Percentiles rank a stretch among this genome's conserved stretches.
Conservation (phyloP, 2,113 vertebrate species). For the Rhynchopsitta pachyrhyncha region DNA sequence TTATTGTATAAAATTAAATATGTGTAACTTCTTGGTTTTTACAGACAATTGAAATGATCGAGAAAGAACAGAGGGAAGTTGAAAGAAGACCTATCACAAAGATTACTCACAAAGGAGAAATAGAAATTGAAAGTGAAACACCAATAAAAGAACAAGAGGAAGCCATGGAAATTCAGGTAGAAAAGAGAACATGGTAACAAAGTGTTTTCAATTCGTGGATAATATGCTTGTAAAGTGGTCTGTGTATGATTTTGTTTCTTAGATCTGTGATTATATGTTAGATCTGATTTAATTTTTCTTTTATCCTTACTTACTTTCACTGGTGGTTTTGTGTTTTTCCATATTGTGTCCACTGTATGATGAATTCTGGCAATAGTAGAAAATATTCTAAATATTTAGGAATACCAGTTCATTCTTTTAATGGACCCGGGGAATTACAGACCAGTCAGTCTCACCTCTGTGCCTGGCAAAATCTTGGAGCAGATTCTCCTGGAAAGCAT, state of each 20-base stretch:
- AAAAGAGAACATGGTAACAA: neutral
- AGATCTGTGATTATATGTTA: neutral
- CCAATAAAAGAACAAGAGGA: conserved; percentile 88
- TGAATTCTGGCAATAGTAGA: neutral
- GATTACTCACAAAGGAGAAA: conserved; percentile 99
- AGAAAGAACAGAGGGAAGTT: conserved; percentile 95
- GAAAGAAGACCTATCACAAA: conserved; percentile 97
- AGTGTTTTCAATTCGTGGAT: neutral
- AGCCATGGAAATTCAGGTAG: conserved; percentile 83
- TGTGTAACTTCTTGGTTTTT: neutral
- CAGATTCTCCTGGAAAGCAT: no score
- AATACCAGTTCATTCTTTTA: neutral
- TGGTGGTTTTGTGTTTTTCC: neutral
- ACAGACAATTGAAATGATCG: conserved; percentile 99
- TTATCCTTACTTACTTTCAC: neutral
- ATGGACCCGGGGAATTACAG: neutral
- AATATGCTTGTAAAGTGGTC: neutral
- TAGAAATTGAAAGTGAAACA: conserved; percentile 96
- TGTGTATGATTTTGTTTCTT: neutral
- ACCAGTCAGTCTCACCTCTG: no score
- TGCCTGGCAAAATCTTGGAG: no score
- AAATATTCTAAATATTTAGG: neutral
- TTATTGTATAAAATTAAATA: neutral
- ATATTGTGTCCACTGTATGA: neutral
- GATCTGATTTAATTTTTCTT: neutral